Evolutionary conservation across 2,113 vertebrate species (phyloP).

Genomic region (Mormyrus lacerda): DNA sequence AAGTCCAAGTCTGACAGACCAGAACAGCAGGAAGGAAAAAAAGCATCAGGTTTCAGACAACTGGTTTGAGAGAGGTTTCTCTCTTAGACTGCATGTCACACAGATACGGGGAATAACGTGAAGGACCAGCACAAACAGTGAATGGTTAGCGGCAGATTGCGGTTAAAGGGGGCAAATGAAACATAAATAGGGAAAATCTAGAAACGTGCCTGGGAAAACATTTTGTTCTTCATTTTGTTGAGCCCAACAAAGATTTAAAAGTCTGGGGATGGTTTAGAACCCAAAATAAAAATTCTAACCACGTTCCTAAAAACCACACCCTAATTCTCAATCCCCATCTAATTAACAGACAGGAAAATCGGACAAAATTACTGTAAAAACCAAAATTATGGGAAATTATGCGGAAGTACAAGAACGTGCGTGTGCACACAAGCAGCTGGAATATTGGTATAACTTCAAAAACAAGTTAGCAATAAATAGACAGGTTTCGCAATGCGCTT

Average conservation of each 20-base stretch:
- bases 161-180: background rate
- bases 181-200: background rate
- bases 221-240: background rate
- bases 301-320: background rate
- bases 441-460: background rate
- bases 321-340: background rate
- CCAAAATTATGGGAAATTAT: background rate
- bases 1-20: background rate
- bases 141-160: background rate
- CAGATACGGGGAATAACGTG: background rate
- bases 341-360: background rate
- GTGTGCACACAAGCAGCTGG: background rate
- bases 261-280: background rate
- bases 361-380: background rate
- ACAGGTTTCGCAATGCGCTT: background rate
- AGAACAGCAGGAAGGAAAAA: background rate
- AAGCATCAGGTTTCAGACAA: background rate
- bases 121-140: background rate
- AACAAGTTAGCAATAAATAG: background rate
- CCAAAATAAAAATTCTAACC: background rate
- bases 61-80: background rate
- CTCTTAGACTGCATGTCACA: background rate
- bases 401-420: background rate
- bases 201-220: background rate
- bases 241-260: background rate